Evolutionary conservation across 92 coral and sea anemone species (phyloP), one percentile per base, ranked within the genome.

Genomic region (Parazoanthus darwini): DNA sequence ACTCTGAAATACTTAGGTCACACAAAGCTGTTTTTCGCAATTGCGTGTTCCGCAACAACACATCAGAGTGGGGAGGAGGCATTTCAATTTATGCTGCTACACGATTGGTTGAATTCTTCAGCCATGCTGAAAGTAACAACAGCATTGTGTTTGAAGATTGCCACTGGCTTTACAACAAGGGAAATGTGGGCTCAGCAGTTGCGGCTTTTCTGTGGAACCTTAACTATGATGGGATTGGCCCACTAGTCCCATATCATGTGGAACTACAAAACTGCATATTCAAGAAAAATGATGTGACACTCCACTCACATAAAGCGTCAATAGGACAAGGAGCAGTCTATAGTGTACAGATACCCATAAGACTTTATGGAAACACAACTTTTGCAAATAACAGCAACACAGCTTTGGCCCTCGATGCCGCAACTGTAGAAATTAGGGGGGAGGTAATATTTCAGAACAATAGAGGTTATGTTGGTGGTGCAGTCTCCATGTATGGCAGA

Each of bases 251-350:
- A 0, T 90, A 82, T 50, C 91, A 90, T 66, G 82, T 90, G 8
- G 91, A 88, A 43, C 90, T 93, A 42, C 43, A 70, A 22, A 72
- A 67, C 13, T 85, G 93, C 74, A 77, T 67, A 14, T 88, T 91
- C 13, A 36, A 58, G 23, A 56, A 77, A 63, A 93, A 93, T 82
- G 73, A 54, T 80, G 90, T 89, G 13, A 81, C 37, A 37, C 82
- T 29, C 20, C 65, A 68, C 13, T 70, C 88, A 79, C 77, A 79
- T 2, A 89, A 89, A 36, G 85, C 87, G 14, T 86, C 77, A 29
- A 76, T 83, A 76, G 96, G 96, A 29, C 89, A 91, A 81, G 96
- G 96, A 6, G 81, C 96, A 82, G 92, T 93, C 81, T 93, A 89
- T 79, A 82, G 91, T 63, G 77, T 90, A 6, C 89, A 85, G 59